Evolutionary conservation across 2,888 invertebrate genomes (phyloP), one percentile per base, ranked within the genome.

Genomic region (Dicyrtomina minuta): DNA sequence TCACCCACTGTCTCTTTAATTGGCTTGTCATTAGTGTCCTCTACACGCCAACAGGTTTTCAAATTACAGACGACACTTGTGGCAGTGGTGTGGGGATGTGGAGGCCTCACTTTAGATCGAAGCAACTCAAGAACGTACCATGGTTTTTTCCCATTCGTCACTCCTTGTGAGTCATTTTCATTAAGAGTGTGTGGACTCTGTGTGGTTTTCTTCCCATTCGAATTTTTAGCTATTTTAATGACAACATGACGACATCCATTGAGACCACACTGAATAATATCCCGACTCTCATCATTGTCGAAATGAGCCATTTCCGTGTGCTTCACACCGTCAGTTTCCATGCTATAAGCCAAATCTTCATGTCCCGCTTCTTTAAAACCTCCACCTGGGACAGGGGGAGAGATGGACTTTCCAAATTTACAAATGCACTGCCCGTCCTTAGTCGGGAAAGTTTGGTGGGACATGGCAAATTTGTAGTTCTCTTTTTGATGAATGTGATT

Each of bases 401-500:
- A n/a, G 1, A 62, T 49, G 17, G 46, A 27, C 49, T 62, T 62
- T 17, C 62, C 62, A 27, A 62, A 62, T 17, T 49, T 17, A 20
- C 62, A 62, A 5, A 49, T 20, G 17, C 62, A 62, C 15, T 49
- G 43, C 1, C 62, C 62, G n/a, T 62, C 62, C 27, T 22, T 12
- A 17, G 46, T 33, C 0, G 62, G 62, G 33, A 62, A 62, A 17
- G 49, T 62, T 20, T 62, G 43, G 27, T 26, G 49, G 27, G 24
- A 49, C 59, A 60, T n/a, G 2, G 59, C 59, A 62, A 62, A 62
- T 49, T 62, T 62, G 62, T 62, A 62, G 62, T 62, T 44, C n/a
- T 62, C 62, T 1, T 12, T 15, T 17, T 62, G 62, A 33, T 62
- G 62, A n/a, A 62, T 27, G 27, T 62, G 62, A 20, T 62, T 62